Evolutionary conservation across 2,797 vertebrate genomes (phyloP).

Genomic region (Enteromius afrohamiltoni): DNA sequence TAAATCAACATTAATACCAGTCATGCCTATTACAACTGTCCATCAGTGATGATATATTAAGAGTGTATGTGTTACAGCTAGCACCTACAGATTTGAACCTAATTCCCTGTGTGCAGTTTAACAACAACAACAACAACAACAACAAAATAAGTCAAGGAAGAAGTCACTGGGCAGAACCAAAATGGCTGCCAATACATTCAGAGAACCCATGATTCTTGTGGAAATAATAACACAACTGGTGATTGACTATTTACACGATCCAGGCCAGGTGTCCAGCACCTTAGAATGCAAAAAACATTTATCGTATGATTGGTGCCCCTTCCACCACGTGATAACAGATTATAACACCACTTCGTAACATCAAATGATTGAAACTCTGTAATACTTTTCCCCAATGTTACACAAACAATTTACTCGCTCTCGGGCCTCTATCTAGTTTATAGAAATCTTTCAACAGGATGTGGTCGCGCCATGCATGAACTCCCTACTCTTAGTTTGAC

Average conservation of each 20-base stretch:
- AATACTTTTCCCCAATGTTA: constrained; percentile 2
- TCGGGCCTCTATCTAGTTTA: background rate
- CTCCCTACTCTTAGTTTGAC: background rate
- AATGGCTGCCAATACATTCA: constrained; percentile 57
- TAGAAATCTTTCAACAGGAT: background rate
- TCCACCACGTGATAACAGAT: background rate
- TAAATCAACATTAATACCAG: background rate
- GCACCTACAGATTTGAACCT: constrained; percentile 33
- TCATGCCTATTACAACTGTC: background rate
- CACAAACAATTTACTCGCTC: background rate
- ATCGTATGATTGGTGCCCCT: background rate
- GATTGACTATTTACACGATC: constrained; percentile 44
- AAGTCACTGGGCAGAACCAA: constrained; percentile 52
- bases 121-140: constrained; percentile 22
- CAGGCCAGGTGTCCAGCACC: constrained; percentile 47
- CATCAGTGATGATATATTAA: background rate
- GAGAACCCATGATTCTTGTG: constrained; percentile 42
- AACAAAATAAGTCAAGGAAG: constrained; percentile 27
- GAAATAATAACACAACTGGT: constrained; percentile 20
- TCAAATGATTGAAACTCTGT: background rate
- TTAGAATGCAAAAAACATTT: constrained; percentile 33
- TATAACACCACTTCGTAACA: background rate
- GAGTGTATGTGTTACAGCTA: constrained; percentile 32
- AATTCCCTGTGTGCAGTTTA: constrained; percentile 32
- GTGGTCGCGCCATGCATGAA: background rate